Evolutionary conservation across 2,113 vertebrate species (phyloP).

Genomic region (Dipodomys merriami): DNA sequence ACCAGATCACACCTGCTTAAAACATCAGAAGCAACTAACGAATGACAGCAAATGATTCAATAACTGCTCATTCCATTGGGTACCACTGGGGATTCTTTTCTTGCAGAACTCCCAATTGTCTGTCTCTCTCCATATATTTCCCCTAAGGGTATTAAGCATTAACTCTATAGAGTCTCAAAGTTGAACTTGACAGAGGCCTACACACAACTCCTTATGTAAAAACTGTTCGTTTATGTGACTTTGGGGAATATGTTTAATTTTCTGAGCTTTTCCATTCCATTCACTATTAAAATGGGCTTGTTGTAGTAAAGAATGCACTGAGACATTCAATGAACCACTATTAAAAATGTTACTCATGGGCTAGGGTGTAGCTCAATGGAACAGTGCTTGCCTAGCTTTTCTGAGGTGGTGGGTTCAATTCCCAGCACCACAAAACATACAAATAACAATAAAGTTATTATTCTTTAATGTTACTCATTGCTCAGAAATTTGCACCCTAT

Average conservation of each 20-base stretch:
- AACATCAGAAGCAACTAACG: not conserved
- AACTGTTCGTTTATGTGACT: not conserved
- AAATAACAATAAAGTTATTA: not conserved
- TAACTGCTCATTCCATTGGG: not conserved
- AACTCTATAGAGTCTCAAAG: not conserved
- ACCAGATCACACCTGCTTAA: not conserved
- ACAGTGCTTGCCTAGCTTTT: not conserved
- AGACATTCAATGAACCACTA: not conserved
- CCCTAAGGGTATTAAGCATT: not conserved
- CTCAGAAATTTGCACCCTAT: not conserved
- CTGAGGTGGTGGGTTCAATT: not conserved
- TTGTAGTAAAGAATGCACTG: not conserved
- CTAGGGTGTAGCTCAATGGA: not conserved
- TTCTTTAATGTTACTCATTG: not conserved
- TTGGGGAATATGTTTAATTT: not conserved
- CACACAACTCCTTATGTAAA: too few species aligned
- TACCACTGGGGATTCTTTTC: not conserved
- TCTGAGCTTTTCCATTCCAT: not conserved
- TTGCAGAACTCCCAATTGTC: not conserved
- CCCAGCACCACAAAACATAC: not conserved
- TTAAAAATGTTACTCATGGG: not conserved
- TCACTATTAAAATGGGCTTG: conserved; percentile 18
- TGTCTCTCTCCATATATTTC: not conserved
- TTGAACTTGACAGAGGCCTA: too few species aligned
- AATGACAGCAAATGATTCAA: not conserved